Conservation (phyloP, 2,113 vertebrate species). For the Seriola dumerili region DNA sequence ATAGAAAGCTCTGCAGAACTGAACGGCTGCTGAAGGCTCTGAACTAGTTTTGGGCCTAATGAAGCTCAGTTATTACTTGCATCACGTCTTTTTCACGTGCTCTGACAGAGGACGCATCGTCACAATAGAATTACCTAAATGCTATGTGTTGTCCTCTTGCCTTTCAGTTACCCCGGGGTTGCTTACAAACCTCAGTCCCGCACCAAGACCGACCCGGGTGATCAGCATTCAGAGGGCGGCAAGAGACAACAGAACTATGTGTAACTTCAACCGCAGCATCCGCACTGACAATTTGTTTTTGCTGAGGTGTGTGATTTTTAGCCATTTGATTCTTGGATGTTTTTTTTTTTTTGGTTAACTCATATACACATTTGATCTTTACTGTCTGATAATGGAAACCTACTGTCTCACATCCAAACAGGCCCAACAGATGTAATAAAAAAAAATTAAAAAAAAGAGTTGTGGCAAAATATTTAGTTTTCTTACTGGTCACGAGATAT, state of each 20-base stretch:
- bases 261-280: slow-evolving; percentile 19
- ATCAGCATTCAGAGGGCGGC: slow-evolving; percentile 36
- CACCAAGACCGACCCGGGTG: slow-evolving; percentile 56
- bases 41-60: not conserved
- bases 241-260: slow-evolving; percentile 54
- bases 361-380: not conserved
- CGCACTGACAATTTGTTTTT: not conserved
- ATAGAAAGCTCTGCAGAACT: not conserved
- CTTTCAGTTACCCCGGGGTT: slow-evolving; percentile 87
- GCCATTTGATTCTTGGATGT: not conserved
- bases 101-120: not conserved
- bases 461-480: slow-evolving; percentile 13
- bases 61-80: too few relatives aligned
- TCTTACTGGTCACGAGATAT: slow-evolving; percentile 4
- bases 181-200: slow-evolving; percentile 86
- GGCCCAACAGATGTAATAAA: not conserved
- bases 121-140: not conserved
- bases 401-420: not conserved
- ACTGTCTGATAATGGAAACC: not conserved
- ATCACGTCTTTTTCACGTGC: not conserved
- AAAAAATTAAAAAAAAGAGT: not conserved
- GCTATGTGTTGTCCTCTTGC: not conserved
- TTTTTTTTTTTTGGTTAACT: not conserved
- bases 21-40: not conserved
- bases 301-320: not conserved